A percentile compares a stretch with the other conserved stretches of the same genome.
Conservation (phyloP, 23 tunicate species). For the Botrylloides violaceus region DNA sequence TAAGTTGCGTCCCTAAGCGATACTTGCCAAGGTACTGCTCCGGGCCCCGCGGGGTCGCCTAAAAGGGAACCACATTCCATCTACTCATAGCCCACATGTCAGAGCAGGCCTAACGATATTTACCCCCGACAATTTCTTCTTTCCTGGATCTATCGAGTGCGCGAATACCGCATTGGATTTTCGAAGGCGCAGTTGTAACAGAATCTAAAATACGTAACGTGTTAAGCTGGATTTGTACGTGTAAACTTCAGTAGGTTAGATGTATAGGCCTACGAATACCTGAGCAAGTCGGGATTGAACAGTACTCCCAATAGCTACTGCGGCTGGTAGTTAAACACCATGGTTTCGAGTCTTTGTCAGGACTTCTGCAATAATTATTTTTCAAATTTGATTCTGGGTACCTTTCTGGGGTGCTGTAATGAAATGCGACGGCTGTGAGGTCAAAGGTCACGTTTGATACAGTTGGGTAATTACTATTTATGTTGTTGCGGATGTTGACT, state of each 20-base stretch:
- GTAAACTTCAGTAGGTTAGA: too few species aligned
- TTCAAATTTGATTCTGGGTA: conserved; percentile 31
- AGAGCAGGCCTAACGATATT: too few species aligned
- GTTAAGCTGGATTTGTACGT: too few species aligned
- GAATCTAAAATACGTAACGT: too few species aligned
- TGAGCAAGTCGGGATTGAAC: conserved; percentile 22
- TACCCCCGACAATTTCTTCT: too few species aligned
- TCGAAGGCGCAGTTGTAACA: too few species aligned
- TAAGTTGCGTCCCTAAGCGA: neutral
- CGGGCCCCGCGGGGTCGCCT: conserved; percentile 31
- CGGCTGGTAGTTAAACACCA: conserved; percentile 48
- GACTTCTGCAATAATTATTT: conserved; percentile 46
- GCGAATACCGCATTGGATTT: too few species aligned
- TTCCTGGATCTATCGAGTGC: too few species aligned
- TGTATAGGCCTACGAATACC: conserved; percentile 21
- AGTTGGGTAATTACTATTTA: conserved; percentile 18
- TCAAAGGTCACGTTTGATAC: neutral
- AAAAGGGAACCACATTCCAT: too few species aligned
- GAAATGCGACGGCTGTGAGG: neutral
- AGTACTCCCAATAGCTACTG: conserved; percentile 32
- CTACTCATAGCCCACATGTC: too few species aligned
- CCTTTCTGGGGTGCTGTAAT: conserved; percentile 9
- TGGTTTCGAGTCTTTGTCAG: conserved; percentile 26
- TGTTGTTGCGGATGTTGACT: conserved; percentile 31
- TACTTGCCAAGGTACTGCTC: conserved; percentile 50